Percentiles rank a stretch among this genome's conserved stretches.
These are phyloP conservation scores for Siniperca scherzeri DNA, from an alignment of 2,797 vertebrate genomes.

Conservation along the genomic window DNA sequence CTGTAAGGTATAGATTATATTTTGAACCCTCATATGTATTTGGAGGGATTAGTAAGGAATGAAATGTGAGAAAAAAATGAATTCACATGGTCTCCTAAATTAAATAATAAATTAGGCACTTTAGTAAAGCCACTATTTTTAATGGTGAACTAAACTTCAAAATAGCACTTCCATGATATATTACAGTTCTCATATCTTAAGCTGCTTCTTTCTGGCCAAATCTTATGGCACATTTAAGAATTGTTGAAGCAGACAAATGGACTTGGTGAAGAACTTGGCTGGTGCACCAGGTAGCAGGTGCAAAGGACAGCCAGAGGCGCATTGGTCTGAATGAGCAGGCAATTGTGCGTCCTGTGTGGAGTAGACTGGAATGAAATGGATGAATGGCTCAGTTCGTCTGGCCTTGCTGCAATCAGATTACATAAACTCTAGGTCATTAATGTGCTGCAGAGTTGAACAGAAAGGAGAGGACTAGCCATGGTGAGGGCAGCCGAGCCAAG, in stretches of 20 bases:
- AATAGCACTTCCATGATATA: slow-evolving; percentile 13
- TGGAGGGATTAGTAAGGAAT: background rate
- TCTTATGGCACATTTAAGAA: slow-evolving; percentile 55
- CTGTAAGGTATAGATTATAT: background rate
- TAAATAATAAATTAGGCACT: slow-evolving; percentile 25
- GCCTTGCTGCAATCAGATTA: slow-evolving; percentile 51
- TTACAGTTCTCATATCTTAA: slow-evolving; percentile 17
- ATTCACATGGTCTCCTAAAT: slow-evolving; percentile 34
- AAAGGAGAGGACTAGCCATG: slow-evolving; percentile 2
- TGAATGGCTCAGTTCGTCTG: slow-evolving; percentile 35
- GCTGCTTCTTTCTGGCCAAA: slow-evolving; percentile 30
- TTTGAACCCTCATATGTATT: background rate
- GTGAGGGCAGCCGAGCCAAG: slow-evolving; percentile 14
- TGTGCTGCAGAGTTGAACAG: slow-evolving; percentile 26
- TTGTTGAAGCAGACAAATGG: slow-evolving; percentile 64
- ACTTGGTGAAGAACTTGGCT: slow-evolving; percentile 60
- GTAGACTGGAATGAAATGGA: slow-evolving; percentile 58
- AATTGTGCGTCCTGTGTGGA: slow-evolving; percentile 58
- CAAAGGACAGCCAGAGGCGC: slow-evolving; percentile 55
- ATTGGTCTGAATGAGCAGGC: slow-evolving; percentile 63
- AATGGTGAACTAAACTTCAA: slow-evolving; percentile 6
- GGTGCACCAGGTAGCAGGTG: slow-evolving; percentile 68
- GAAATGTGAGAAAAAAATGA: slow-evolving; percentile 11
- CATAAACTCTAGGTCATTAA: slow-evolving; percentile 52
- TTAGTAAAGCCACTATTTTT: slow-evolving; percentile 14